Percentiles rank a stretch among this genome's conserved stretches.
Conservation (phyloP, 2,888 invertebrate species). For the Sarcophaga variegata region DNA sequence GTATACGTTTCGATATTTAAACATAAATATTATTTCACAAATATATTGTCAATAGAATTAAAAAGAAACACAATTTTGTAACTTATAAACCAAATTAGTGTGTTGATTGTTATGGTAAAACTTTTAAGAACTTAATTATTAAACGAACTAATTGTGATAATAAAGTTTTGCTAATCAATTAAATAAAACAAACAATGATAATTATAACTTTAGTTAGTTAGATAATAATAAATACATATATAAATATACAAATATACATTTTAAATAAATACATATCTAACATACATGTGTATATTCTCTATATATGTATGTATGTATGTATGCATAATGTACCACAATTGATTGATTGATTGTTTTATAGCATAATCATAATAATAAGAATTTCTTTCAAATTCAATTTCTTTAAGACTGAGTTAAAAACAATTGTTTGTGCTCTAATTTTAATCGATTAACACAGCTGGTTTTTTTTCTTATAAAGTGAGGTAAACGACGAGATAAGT, state of each 20-base stretch:
- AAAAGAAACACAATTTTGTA: neutral
- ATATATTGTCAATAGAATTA: slow-evolving; percentile 34
- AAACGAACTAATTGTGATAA: no score
- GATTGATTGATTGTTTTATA: no score
- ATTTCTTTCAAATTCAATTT: no score
- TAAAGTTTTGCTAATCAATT: neutral
- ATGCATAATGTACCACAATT: no score
- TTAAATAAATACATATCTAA: slow-evolving; percentile 24
- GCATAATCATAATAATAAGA: no score
- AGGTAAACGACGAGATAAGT: slow-evolving; percentile 21
- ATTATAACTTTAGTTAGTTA: neutral
- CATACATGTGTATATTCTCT: no score
- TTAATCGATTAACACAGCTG: slow-evolving; percentile 51
- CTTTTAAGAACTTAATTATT: no score
- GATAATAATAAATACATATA: neutral
- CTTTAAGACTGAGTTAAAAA: slow-evolving; percentile 44
- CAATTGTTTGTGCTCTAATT: slow-evolving; percentile 14
- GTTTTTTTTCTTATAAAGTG: slow-evolving; percentile 14
- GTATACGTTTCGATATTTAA: slow-evolving; percentile 14
- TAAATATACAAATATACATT: neutral
- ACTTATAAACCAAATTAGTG: neutral
- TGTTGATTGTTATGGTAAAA: no score
- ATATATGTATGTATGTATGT: no score
- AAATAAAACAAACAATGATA: neutral
- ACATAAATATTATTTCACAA: slow-evolving; percentile 16